A percentile compares a stretch with the other conserved stretches of the same genome.
These are phyloP conservation scores for Gymnobelideus leadbeateri DNA, from an alignment of 2,113 vertebrate genomes.

Conservation along the genomic window DNA sequence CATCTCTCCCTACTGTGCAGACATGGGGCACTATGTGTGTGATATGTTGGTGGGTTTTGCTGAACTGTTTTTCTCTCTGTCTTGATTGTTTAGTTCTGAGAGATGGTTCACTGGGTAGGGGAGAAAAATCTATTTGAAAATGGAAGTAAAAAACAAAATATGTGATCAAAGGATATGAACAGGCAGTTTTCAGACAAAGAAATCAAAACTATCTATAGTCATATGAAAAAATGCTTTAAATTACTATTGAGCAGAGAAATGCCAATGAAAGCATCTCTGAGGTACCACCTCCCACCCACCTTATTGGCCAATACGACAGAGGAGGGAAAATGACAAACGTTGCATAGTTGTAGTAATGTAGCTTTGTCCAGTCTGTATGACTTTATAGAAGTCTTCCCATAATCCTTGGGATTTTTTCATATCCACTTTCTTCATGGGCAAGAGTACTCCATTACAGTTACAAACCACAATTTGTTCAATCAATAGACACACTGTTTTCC, in stretches of 20 bases:
- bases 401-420: background rate
- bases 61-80: background rate
- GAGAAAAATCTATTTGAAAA: background rate
- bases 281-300: background rate
- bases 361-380: background rate
- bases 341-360: background rate
- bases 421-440: background rate
- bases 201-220: background rate
- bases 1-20: background rate
- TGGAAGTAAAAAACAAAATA: background rate
- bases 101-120: background rate
- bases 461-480: background rate
- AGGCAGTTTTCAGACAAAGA: background rate
- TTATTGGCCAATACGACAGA: background rate
- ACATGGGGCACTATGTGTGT: background rate
- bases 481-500: background rate
- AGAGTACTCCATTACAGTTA: background rate
- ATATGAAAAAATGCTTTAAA: background rate
- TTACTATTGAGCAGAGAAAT: background rate
- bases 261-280: background rate
- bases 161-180: background rate
- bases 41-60: background rate
- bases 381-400: background rate
- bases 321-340: background rate
- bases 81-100: background rate